phyloP scores from a whole-genome alignment of 2,888 invertebrate species.

The Drosophila atripex region DNA sequence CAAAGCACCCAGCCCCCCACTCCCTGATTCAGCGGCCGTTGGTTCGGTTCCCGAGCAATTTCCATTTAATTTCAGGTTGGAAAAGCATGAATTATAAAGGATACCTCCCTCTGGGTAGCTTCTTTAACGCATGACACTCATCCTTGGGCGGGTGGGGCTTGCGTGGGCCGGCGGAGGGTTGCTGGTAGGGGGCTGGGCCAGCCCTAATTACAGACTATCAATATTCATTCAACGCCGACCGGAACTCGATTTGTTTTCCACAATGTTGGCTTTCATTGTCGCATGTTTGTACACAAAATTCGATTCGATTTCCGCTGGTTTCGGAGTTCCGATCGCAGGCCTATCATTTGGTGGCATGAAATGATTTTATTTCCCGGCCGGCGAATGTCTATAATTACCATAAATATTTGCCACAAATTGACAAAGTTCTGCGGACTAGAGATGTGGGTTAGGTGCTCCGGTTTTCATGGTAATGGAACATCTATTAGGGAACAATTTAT shows the following conservation, averaged over 20 bases:
- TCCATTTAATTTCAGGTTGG: slow-evolving; percentile 61
- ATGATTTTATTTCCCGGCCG: slow-evolving; percentile 65
- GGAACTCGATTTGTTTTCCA: slow-evolving; percentile 70
- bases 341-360: slow-evolving; percentile 44
- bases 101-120: slow-evolving; percentile 27
- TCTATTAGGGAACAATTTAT: background rate
- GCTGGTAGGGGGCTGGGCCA: background rate
- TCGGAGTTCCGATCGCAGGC: background rate
- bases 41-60: slow-evolving; percentile 70
- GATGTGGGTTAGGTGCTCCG: background rate
- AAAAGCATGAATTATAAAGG: slow-evolving; percentile 69
- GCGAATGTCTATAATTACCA: slow-evolving; percentile 69
- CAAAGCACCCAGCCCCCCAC: background rate
- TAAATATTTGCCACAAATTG: slow-evolving; percentile 64
- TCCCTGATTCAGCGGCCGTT: slow-evolving; percentile 31
- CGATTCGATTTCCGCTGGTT: slow-evolving; percentile 30
- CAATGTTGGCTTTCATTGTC: slow-evolving; percentile 75
- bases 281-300: slow-evolving; percentile 77
- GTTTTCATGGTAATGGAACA: background rate
- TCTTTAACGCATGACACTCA: slow-evolving; percentile 72
- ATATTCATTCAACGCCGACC: slow-evolving; percentile 15
- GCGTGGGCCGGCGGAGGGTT: no score
- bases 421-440: slow-evolving; percentile 19
- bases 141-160: slow-evolving; percentile 34
- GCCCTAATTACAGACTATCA: slow-evolving; percentile 52